phyloP scores from a whole-genome alignment of 2,113 vertebrate species.

The Corythoichthys haematopterus region DNA sequence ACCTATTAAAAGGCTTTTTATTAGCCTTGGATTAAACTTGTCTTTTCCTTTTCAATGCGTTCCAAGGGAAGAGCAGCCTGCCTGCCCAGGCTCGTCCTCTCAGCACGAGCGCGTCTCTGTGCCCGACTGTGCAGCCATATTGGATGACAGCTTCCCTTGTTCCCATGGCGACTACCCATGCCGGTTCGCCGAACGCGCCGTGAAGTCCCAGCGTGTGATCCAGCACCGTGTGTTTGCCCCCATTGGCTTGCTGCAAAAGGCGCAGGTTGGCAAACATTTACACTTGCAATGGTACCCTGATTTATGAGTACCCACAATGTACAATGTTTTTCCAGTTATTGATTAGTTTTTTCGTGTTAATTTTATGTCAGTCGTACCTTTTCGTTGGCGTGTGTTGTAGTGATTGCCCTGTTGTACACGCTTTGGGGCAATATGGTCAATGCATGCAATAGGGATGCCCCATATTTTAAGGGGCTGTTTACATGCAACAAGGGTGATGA shows the following conservation, averaged over 20 bases:
- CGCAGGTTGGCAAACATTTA: conserved; percentile 60
- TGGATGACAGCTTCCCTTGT: conserved; percentile 65
- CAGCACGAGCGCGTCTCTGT: conserved; percentile 36
- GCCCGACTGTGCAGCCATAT: conserved; percentile 51
- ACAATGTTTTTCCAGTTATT: no score
- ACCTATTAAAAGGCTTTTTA: conserved; percentile 24
- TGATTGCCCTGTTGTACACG: no score
- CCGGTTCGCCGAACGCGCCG: conserved; percentile 74
- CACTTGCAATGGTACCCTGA: conserved; percentile 8
- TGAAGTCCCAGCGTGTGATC: conserved; percentile 75
- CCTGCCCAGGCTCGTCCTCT: conserved; percentile 36
- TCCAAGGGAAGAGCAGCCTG: conserved; percentile 39
- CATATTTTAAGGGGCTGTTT: no score
- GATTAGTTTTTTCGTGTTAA: no score
- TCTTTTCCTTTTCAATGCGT: conserved; percentile 33
- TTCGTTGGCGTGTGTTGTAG: no score
- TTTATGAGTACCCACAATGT: neutral
- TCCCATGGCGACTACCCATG: conserved; percentile 86
- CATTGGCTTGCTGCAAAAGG: conserved; percentile 63
- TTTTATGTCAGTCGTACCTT: no score
- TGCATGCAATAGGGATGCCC: no score
- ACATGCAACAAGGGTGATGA: no score
- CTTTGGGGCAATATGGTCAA: no score
- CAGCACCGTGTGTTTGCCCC: conserved; percentile 87
- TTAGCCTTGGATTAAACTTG: conserved; percentile 44